phyloP scores from a whole-genome alignment of 2,797 vertebrate genomes.

The Tokudaia tokunoshimensis region DNA sequence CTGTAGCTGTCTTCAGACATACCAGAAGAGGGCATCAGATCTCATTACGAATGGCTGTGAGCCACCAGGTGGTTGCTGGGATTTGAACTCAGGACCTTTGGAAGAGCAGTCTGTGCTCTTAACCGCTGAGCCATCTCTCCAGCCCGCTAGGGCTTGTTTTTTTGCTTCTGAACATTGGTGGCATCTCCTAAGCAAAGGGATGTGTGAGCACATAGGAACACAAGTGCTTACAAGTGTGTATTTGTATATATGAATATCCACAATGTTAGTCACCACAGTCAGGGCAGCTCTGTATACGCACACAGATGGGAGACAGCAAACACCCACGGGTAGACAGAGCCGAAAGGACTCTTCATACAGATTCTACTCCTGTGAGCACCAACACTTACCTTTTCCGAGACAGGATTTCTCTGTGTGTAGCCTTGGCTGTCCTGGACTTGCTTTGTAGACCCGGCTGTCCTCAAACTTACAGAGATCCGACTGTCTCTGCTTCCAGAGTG shows the following conservation, averaged over 20 bases:
- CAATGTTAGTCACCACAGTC: background rate
- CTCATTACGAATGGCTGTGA: too few species aligned
- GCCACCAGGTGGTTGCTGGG: too few species aligned
- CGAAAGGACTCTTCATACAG: background rate
- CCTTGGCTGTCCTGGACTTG: background rate
- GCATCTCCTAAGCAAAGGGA: constrained; percentile 27
- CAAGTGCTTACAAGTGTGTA: background rate
- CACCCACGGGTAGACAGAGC: background rate
- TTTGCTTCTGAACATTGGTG: constrained; percentile 52
- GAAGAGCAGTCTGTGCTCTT: too few species aligned
- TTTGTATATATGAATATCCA: background rate
- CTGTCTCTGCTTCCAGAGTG: background rate
- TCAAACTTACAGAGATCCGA: background rate
- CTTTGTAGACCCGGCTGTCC: background rate
- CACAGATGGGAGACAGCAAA: background rate
- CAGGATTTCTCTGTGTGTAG: background rate
- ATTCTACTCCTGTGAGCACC: background rate
- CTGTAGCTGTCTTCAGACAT: too few species aligned
- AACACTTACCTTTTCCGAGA: background rate
- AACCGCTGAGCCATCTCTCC: too few species aligned
- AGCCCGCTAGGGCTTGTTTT: background rate
- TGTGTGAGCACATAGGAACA: background rate
- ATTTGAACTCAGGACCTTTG: too few species aligned
- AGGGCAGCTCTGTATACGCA: background rate
- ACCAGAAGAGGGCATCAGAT: too few species aligned